These are phyloP conservation scores for Trachops cirrhosus DNA, from an alignment of 2,797 vertebrate genomes.

Conservation along the genomic window DNA sequence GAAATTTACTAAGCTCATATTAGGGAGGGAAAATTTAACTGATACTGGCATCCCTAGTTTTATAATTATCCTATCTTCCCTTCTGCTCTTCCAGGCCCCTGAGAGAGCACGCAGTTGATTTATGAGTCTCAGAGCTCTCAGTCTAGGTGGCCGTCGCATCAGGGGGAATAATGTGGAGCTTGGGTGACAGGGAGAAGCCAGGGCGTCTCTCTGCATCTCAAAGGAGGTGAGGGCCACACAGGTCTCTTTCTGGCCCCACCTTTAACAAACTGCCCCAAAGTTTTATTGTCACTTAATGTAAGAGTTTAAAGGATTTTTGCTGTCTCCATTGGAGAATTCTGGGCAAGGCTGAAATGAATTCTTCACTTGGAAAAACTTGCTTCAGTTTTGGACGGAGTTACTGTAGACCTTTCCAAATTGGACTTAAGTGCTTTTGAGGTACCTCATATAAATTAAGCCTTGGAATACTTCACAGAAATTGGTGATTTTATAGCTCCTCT, in stretches of 20 bases:
- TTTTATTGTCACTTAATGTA: background rate
- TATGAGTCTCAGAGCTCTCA: background rate
- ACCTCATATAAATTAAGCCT: conserved; percentile 49
- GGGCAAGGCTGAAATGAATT: background rate
- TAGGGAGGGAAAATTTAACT: background rate
- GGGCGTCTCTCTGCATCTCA: background rate
- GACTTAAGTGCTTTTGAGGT: conserved; percentile 48
- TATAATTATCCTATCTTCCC: background rate
- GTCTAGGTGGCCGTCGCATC: background rate
- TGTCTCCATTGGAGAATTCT: background rate
- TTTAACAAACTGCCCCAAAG: background rate
- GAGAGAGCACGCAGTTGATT: background rate
- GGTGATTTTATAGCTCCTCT: conserved; percentile 47
- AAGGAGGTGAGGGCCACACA: background rate
- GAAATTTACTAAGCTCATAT: conserved; percentile 44
- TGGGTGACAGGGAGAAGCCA: background rate
- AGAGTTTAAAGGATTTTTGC: background rate
- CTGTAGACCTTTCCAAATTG: conserved; percentile 48
- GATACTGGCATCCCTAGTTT: background rate
- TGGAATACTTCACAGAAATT: conserved; percentile 55
- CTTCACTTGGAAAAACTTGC: conserved; percentile 51
- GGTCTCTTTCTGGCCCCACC: background rate
- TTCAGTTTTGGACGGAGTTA: conserved; percentile 45
- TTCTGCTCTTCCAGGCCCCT: background rate
- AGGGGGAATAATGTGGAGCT: background rate